phyloP scores from a whole-genome alignment of 2,888 invertebrate species.

The Pristionchus japonicus region DNA sequence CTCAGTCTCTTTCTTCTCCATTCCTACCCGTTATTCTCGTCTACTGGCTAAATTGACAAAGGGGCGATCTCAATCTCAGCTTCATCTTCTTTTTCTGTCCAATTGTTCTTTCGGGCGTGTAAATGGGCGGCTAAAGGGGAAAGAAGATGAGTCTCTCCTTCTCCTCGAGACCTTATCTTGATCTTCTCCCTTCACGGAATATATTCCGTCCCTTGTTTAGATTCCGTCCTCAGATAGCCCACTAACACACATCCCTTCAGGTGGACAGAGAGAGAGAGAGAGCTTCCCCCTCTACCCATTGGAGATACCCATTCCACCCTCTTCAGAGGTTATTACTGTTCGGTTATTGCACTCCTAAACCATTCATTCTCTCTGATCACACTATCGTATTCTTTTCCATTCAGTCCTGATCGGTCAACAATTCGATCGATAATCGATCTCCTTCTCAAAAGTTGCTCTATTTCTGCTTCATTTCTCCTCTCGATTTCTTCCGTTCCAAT shows the following conservation, averaged over 20 bases:
- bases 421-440: conserved; percentile 25
- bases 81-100: neutral
- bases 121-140: neutral
- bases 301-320: neutral
- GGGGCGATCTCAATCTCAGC: conserved; percentile 7
- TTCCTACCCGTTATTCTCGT: neutral
- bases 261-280: neutral
- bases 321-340: neutral
- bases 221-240: conserved; percentile 25
- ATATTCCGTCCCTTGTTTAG: neutral
- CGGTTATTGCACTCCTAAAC: neutral
- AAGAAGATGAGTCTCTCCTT: neutral
- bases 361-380: neutral
- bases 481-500: conserved; percentile 41
- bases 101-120: conserved; percentile 32
- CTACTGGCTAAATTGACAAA: conserved; percentile 18
- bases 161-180: conserved; percentile 10
- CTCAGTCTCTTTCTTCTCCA: neutral
- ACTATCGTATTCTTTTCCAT: neutral
- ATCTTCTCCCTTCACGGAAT: neutral
- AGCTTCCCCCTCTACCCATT: neutral
- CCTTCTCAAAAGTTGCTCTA: conserved; percentile 15
- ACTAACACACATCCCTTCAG: conserved; percentile 20
- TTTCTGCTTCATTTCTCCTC: conserved; percentile 23
- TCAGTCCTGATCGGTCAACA: neutral